phyloP scores from a whole-genome alignment of 2,888 invertebrate species.

The Coronaproctus castanopsis region DNA sequence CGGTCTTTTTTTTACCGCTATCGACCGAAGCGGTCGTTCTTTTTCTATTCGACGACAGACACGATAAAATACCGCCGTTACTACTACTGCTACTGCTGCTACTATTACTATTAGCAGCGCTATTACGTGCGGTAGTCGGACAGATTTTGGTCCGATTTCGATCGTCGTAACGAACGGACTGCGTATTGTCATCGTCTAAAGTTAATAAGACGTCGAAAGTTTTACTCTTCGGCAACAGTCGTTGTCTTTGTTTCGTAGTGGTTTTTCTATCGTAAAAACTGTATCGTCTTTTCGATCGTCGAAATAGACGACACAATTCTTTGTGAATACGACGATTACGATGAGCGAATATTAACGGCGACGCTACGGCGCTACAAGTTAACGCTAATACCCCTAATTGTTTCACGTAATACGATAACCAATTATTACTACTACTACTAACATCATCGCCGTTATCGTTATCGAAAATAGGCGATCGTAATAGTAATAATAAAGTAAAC shows the following conservation, averaged over 20 bases:
- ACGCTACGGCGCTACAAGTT: conserved; percentile 40
- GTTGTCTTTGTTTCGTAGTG: neutral
- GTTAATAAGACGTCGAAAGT: neutral
- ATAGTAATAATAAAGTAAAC: conserved; percentile 25
- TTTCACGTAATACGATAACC: conserved; percentile 13
- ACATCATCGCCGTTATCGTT: too few species aligned
- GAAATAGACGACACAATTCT: conserved; percentile 27
- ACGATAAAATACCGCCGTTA: conserved; percentile 26
- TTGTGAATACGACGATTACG: conserved; percentile 44
- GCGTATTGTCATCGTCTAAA: conserved; percentile 6
- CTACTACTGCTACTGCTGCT: conserved; percentile 24
- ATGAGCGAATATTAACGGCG: conserved; percentile 57
- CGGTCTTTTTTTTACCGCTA: conserved; percentile 25
- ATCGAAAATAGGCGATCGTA: conserved; percentile 13
- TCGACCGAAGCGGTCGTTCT: neutral
- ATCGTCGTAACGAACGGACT: conserved; percentile 12
- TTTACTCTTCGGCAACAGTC: neutral
- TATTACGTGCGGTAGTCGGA: neutral
- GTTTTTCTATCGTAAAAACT: conserved; percentile 15
- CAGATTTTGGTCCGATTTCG: conserved; percentile 23
- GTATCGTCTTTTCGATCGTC: conserved; percentile 13
- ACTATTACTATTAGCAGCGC: neutral
- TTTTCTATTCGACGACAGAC: neutral
- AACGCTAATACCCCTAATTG: conserved; percentile 15
- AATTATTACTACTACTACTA: too few species aligned